A percentile compares a stretch with the other conserved stretches of the same genome.
Evolutionary conservation across 2,888 invertebrate species (phyloP).

Genomic region (Eumerus sabulonum): DNA sequence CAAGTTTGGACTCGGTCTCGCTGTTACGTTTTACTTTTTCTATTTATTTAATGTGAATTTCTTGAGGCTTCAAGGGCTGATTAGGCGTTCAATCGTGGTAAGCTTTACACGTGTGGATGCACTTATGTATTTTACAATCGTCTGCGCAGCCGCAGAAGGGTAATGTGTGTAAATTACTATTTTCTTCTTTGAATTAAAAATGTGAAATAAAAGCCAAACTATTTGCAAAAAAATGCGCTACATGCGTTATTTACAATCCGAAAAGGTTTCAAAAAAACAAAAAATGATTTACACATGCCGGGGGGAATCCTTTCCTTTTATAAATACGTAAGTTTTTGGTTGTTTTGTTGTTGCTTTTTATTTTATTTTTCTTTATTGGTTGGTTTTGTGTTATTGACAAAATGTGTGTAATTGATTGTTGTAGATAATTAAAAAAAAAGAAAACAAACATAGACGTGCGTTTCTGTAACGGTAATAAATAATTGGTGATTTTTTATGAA

Average conservation of each 20-base stretch:
- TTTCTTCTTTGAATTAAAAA: constrained; percentile 1
- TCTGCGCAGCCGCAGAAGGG: no score
- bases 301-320: constrained; percentile 10
- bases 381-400: constrained; percentile 7
- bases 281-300: constrained; percentile 48
- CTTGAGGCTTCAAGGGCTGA: constrained; percentile 24
- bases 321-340: neutral
- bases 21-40: constrained; percentile 49
- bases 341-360: constrained; percentile 11
- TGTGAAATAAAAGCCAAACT: constrained; percentile 51
- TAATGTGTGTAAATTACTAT: constrained; percentile 16
- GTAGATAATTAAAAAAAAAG: constrained; percentile 58
- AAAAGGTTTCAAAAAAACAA: neutral
- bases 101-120: no score
- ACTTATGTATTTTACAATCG: no score
- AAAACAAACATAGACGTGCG: constrained; percentile 65
- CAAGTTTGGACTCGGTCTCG: constrained; percentile 52
- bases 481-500: constrained; percentile 71
- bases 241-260: constrained; percentile 51
- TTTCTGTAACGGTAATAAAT: constrained; percentile 62
- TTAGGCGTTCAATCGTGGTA: constrained; percentile 20
- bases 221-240: constrained; percentile 40
- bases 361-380: constrained; percentile 17
- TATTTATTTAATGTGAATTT: constrained; percentile 27
- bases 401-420: constrained; percentile 29